Evolutionary conservation across 2,888 invertebrate genomes (phyloP).

Genomic region (Ferdinandea cuprea): DNA sequence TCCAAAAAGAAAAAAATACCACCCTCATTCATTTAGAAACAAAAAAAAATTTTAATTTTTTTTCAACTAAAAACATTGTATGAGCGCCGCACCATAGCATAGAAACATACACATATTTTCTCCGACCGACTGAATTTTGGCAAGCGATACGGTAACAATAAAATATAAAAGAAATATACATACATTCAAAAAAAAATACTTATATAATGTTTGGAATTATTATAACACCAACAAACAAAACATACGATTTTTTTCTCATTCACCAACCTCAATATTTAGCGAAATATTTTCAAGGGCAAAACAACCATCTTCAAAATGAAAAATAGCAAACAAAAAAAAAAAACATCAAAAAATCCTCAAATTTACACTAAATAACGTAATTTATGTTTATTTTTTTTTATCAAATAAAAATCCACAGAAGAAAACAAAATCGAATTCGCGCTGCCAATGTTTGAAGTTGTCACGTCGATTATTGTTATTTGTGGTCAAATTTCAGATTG

Average conservation of each 20-base stretch:
- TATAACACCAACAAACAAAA: too few relatives aligned
- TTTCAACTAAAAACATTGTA: constrained; percentile 32
- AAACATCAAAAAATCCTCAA: constrained; percentile 1
- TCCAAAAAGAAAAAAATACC: constrained; percentile 59
- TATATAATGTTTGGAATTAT: neutral
- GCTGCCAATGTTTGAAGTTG: neutral
- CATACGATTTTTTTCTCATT: neutral
- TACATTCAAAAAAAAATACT: neutral
- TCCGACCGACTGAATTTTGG: constrained; percentile 34
- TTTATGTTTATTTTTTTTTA: neutral
- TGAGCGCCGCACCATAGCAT: constrained; percentile 37
- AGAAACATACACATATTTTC: constrained; percentile 60
- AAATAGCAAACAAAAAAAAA: neutral
- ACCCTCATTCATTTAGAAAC: constrained; percentile 47
- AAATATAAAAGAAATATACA: neutral
- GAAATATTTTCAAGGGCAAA: constrained; percentile 37
- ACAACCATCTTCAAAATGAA: constrained; percentile 17
- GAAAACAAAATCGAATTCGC: neutral
- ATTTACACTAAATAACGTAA: constrained; percentile 43
- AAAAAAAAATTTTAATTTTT: constrained; percentile 40
- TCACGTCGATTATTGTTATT: constrained; percentile 7
- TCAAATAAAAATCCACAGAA: neutral
- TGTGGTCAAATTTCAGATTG: constrained; percentile 7
- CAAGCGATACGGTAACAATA: constrained; percentile 44
- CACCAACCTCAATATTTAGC: neutral